Evolutionary conservation across 2,797 vertebrate genomes (phyloP).

Genomic region (Sibirionetta formosa): DNA sequence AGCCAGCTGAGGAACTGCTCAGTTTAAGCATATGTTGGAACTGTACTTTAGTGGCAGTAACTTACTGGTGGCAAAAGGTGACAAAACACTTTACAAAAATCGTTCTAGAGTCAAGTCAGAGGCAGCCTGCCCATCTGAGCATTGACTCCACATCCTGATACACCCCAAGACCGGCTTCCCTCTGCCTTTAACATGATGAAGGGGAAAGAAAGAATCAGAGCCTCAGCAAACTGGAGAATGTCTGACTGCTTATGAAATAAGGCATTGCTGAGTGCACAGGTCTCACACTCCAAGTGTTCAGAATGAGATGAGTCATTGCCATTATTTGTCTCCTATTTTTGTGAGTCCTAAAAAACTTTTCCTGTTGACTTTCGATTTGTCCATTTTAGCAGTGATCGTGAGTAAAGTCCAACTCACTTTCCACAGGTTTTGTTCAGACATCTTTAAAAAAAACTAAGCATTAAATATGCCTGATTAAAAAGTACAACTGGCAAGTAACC

Average conservation of each 20-base stretch:
- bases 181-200: background rate
- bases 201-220: background rate
- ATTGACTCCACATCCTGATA: background rate
- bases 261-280: background rate
- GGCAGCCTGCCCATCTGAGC: background rate
- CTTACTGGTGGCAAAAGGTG: background rate
- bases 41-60: background rate
- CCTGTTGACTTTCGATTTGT: background rate
- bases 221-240: background rate
- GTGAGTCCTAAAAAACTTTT: background rate
- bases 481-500: background rate
- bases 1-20: background rate
- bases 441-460: background rate
- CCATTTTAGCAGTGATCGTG: background rate
- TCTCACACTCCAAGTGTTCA: background rate
- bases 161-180: background rate
- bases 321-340: background rate
- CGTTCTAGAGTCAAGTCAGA: background rate
- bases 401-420: background rate
- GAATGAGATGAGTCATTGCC: background rate
- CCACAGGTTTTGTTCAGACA: background rate
- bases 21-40: accelerated
- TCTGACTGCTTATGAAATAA: background rate
- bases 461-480: background rate
- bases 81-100: background rate